These are phyloP conservation scores for Allophyes oxyacanthae DNA, from an alignment of 2,888 invertebrate species.

Conservation along the genomic window DNA sequence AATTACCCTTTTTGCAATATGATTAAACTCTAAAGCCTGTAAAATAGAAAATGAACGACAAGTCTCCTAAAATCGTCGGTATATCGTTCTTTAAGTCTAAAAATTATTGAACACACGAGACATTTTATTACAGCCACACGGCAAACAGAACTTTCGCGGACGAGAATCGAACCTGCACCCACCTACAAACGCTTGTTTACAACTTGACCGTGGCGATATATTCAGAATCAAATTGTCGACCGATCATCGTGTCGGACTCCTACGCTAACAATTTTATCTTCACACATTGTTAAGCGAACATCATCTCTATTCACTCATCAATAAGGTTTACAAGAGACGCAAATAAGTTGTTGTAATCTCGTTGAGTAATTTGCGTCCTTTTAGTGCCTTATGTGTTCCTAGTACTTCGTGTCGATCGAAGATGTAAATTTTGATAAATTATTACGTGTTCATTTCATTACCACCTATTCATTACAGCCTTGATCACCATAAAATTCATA, in stretches of 20 bases:
- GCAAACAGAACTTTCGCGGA: constrained; percentile 71
- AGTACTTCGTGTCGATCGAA: constrained; percentile 66
- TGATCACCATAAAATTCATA: constrained; percentile 2
- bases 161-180: constrained; percentile 77
- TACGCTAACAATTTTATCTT: constrained; percentile 68
- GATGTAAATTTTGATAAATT: constrained; percentile 65
- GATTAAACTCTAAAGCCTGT: constrained; percentile 38
- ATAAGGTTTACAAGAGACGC: constrained; percentile 47
- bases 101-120: constrained; percentile 59
- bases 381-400: constrained; percentile 75
- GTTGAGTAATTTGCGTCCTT: constrained; percentile 79
- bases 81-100: constrained; percentile 58
- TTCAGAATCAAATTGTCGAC: constrained; percentile 84
- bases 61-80: constrained; percentile 42
- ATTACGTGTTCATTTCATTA: constrained; percentile 53
- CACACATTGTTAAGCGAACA: constrained; percentile 41
- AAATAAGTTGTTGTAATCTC: constrained; percentile 37
- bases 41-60: constrained; percentile 46
- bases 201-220: constrained; percentile 78
- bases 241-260: constrained; percentile 83
- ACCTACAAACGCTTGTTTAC: constrained; percentile 82
- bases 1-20: constrained; percentile 27
- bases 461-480: constrained; percentile 21
- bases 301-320: constrained; percentile 40
- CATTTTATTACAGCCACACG: constrained; percentile 72